A percentile compares a stretch with the other conserved stretches of the same genome.
Evolutionary conservation across 2,888 invertebrate species (phyloP).

Genomic region (Thysanoteuthis rhombus): DNA sequence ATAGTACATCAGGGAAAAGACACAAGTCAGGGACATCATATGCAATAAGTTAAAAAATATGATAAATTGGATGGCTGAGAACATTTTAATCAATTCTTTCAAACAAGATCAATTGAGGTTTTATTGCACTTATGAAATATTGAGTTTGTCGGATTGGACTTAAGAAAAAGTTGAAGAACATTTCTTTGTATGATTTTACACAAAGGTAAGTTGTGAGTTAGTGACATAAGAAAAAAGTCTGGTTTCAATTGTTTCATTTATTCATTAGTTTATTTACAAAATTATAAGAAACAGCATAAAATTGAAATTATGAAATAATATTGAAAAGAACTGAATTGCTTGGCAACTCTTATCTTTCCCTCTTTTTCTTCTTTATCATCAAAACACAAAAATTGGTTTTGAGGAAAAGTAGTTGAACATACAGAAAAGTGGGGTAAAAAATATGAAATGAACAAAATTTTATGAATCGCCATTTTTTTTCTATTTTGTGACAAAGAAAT

Average conservation of each 20-base stretch:
- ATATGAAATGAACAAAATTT: not conserved
- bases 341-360: not conserved
- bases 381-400: not conserved
- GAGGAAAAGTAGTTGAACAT: slow-evolving; percentile 12
- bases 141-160: too few relatives aligned
- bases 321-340: not conserved
- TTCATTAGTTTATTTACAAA: not conserved
- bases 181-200: too few relatives aligned
- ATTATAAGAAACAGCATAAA: not conserved
- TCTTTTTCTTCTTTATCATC: not conserved
- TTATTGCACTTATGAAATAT: too few relatives aligned
- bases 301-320: not conserved
- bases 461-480: not conserved
- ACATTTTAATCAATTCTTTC: too few relatives aligned
- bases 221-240: not conserved
- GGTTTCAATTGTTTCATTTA: not conserved
- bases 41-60: too few relatives aligned
- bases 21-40: too few relatives aligned
- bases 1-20: too few relatives aligned
- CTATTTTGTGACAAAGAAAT: not conserved
- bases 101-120: too few relatives aligned
- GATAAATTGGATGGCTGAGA: too few relatives aligned
- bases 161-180: too few relatives aligned
- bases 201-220: not conserved
- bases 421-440: not conserved